A percentile compares a stretch with the other conserved stretches of the same genome.
phyloP scores from a whole-genome alignment of 1,140 invertebrate species.

The Trichonephila clavata region DNA sequence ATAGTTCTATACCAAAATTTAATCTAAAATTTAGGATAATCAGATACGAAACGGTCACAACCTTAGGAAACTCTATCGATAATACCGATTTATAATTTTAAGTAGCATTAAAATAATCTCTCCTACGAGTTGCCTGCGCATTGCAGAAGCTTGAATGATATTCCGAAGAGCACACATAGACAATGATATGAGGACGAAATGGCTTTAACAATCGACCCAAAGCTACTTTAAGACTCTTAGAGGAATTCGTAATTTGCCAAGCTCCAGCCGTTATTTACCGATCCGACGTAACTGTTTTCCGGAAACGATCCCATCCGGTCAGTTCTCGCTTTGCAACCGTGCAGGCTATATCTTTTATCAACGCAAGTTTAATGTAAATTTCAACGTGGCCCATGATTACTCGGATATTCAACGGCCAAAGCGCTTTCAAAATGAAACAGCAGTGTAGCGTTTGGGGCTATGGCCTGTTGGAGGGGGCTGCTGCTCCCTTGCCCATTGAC shows the following conservation, averaged over 20 bases:
- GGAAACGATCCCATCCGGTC: neutral
- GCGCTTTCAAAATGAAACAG: conserved; percentile 43
- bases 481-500: neutral
- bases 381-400: conserved; percentile 20
- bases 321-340: neutral
- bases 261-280: conserved; percentile 35
- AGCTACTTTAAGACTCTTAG: conserved; percentile 20
- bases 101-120: neutral
- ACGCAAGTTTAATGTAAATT: conserved; percentile 62
- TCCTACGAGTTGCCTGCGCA: neutral
- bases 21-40: neutral
- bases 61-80: neutral
- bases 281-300: neutral
- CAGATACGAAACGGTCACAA: neutral
- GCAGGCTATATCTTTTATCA: conserved; percentile 34
- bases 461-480: neutral
- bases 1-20: neutral
- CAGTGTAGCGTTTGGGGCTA: neutral
- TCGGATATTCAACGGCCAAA: neutral
- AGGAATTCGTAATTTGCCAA: conserved; percentile 42
- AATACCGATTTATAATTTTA: neutral
- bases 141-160: neutral
- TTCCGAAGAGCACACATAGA: neutral
- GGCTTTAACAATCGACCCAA: conserved; percentile 16
- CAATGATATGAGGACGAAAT: conserved; percentile 4